phyloP scores from a whole-genome alignment of 2,797 vertebrate genomes.

The Poecile montanus region DNA sequence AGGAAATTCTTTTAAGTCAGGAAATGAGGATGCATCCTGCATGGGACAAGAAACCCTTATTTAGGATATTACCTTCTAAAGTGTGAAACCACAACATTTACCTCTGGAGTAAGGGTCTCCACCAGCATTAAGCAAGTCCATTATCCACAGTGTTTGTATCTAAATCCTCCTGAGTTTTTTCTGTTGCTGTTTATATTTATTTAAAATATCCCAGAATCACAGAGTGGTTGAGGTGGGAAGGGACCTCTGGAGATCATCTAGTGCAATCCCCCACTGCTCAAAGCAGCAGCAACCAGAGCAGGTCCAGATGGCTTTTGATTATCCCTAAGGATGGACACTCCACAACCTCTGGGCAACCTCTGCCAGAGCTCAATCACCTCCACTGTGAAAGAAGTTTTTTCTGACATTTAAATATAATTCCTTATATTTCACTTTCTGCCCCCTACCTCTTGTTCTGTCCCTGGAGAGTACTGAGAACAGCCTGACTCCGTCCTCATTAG shows the following conservation, averaged over 20 bases:
- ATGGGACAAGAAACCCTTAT: neutral
- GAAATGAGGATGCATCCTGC: neutral
- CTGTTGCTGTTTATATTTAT: neutral
- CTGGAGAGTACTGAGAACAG: neutral
- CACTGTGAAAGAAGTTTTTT: neutral
- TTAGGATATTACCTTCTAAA: neutral
- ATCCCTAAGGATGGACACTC: neutral
- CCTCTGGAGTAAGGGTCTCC: neutral
- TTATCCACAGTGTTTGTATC: neutral
- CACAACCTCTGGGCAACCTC: neutral
- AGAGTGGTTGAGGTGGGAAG: neutral
- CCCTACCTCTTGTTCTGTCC: neutral
- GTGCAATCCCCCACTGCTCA: neutral
- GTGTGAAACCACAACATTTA: neutral
- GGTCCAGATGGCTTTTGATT: neutral
- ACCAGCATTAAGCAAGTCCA: neutral
- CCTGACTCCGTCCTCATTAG: neutral
- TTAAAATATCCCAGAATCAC: neutral
- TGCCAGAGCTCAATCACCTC: neutral
- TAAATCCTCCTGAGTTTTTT: neutral
- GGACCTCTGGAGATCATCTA: neutral
- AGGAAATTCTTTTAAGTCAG: conserved; percentile 4
- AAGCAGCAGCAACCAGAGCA: neutral
- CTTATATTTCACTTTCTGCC: neutral
- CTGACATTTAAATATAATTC: neutral